Base-by-base conservation (phyloP, 2,113 vertebrate genomes). In the Heterochromis multidens region DNA sequence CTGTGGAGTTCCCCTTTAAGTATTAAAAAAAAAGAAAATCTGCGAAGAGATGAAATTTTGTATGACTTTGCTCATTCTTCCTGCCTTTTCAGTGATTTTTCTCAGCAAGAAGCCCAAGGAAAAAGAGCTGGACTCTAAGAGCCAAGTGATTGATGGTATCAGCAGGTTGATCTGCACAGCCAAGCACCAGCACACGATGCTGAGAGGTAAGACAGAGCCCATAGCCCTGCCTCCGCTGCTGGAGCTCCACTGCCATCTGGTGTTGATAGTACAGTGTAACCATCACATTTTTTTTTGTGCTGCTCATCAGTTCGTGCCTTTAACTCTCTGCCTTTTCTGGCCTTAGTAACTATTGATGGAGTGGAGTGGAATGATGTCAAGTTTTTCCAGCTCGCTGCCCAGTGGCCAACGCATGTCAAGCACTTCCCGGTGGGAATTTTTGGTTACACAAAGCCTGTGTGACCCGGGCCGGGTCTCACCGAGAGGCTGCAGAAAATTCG, bases 181-280 rank as follows among this genome's bases (percentile, higher is more conserved):
- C 92, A 98, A 97, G 92, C 97, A 98, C 92, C 97, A 98, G 93
- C 97, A 97, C 94, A 98, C 97, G 19, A 97, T 98, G 97, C 89
- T 98, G 85, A 95, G 96, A 96, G 97, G 97, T 97, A 63, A 91
- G 76, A 1, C 17, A 4, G 3, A 4, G 40, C 14, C n/a, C 12
- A 7, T 54, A 54, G 19, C 1, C 5, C 56, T 23, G 59, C n/a
- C 5, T 46, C 35, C 56, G 29, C 77, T 17, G 85, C 37, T 78
- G 62, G 17, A 13, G 52, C 80, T 46, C 3, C 80, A 79, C 89
- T 86, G 91, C 93, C 94, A 77, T 4, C 93, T 93, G 78, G 46
- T 93, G 95, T 31, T 7, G 2, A 11, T 3, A 17, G 25, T 25
- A 4, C 9, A 63, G 25, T 0, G 3, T 35, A 27, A 23, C 56